Evolutionary conservation across 1,140 invertebrate genomes (phyloP), one percentile per base, ranked within the genome.

Genomic region (Idris sp.): DNA sequence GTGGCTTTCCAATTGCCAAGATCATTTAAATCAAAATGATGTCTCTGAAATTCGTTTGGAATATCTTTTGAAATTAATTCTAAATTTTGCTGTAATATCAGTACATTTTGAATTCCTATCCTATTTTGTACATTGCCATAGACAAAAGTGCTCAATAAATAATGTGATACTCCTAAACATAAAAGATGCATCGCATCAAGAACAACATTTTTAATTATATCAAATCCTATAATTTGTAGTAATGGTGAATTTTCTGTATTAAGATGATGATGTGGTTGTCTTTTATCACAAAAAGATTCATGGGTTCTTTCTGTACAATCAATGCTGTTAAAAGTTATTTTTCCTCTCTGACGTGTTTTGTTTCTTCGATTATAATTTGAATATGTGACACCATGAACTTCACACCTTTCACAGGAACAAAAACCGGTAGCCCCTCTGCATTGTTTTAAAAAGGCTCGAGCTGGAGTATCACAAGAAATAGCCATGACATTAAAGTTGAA

Each of bases 21-120:
- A 15, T 59, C 40, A 25, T 19, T 19, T 0, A 61, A 13, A 25
- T 67, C 46, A 18, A 44, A 46, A 0, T 18, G 2, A 40, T 74
- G 68, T 25, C 64, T 59, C 43, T 62, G 64, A 43, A 69, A 75
- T 9, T 72, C 67, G 33, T 30, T 8, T 54, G 74, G 59, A 14
- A 76, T 14, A 41, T 59, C 14, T 16, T 3, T 4, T 2, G 44
- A 38, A 41, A 62, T 31, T 11, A n/a, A 11, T 2, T 44, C 18
- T 0, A 58, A 18, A 26, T 31, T 44, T 0, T 51, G 13, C 40
- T 40, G 38, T 28, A 53, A 28, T 4, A 15, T 3, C 6, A 10
- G 5, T 40, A 18, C 3, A 16, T 51, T 13, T 16, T 33, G 5
- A 30, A 31, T 8, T 28, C 35, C 4, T 28, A 49, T 10, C 54